Conservation (phyloP, 37 sponge, comb jelly and placozoan species). For the Haliclona indistincta region DNA sequence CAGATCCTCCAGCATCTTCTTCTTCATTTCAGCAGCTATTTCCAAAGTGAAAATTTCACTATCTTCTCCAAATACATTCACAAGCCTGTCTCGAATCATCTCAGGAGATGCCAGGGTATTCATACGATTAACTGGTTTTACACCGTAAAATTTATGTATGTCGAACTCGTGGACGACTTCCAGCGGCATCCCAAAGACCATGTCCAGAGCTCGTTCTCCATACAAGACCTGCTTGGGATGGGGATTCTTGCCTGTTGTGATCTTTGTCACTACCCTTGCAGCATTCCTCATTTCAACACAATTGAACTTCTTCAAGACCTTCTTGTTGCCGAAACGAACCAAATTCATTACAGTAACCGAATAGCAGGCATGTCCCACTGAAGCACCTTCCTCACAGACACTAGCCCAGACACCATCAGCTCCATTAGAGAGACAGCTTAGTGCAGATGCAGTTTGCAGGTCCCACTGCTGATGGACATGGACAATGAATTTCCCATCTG, state of each 20-base stretch:
- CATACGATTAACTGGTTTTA: constrained; percentile 57
- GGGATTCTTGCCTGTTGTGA: constrained; percentile 69
- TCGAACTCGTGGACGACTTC: constrained; percentile 64
- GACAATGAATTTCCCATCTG: constrained; percentile 55
- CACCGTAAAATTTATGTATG: constrained; percentile 79
- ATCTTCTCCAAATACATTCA: constrained; percentile 68
- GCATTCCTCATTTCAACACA: constrained; percentile 70
- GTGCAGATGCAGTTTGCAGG: constrained; percentile 58
- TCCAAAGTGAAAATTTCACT: constrained; percentile 62
- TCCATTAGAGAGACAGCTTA: constrained; percentile 75
- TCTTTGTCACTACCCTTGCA: constrained; percentile 65
- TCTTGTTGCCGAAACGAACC: constrained; percentile 77
- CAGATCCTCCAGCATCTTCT: constrained; percentile 71
- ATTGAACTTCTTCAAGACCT: constrained; percentile 68
- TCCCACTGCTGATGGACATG: constrained; percentile 91
- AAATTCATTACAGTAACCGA: constrained; percentile 81
- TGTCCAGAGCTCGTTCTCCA: constrained; percentile 74
- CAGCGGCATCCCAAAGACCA: constrained; percentile 77
- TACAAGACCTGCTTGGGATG: constrained; percentile 77
- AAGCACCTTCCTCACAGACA: constrained; percentile 88
- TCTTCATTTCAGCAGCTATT: constrained; percentile 65
- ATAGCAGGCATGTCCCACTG: constrained; percentile 85
- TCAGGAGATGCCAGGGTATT: constrained; percentile 73
- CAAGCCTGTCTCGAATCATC: constrained; percentile 66
- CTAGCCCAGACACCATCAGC: constrained; percentile 90